phyloP scores from a whole-genome alignment of 2,797 vertebrate species.

The Leptoclinus maculatus region DNA sequence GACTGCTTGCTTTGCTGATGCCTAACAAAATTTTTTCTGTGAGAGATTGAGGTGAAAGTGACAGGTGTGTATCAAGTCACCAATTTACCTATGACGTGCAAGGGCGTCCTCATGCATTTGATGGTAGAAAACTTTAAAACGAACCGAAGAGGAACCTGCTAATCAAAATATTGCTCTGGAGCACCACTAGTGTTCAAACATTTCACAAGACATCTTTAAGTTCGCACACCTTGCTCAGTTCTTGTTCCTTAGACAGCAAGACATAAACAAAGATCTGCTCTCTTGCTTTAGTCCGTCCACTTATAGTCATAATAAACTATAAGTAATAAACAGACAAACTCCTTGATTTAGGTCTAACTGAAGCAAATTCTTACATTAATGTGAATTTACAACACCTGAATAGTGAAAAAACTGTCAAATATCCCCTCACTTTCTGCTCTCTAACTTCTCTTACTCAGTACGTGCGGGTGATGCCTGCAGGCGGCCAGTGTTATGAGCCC shows the following conservation, averaged over 20 bases:
- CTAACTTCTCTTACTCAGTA: conserved; percentile 78
- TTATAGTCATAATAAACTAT: neutral
- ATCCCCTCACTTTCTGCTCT: neutral
- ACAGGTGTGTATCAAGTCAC: neutral
- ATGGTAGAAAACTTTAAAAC: neutral
- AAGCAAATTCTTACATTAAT: neutral
- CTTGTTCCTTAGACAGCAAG: neutral
- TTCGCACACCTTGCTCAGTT: neutral
- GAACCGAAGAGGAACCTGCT: neutral
- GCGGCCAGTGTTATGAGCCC: conserved; percentile 87
- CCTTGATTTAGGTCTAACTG: neutral
- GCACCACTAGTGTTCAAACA: neutral
- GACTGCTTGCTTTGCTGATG: neutral
- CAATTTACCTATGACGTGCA: neutral
- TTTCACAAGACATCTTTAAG: neutral
- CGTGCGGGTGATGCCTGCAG: conserved; percentile 86
- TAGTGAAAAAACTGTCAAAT: neutral
- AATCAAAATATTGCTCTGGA: neutral
- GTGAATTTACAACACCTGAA: neutral
- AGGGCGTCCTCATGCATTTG: neutral
- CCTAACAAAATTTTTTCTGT: neutral
- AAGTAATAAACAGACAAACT: neutral
- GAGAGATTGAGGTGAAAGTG: neutral
- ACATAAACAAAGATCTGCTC: neutral
- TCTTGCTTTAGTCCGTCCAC: neutral